phyloP scores from a whole-genome alignment of 1,140 invertebrate genomes.

The Pectinophora gossypiella region DNA sequence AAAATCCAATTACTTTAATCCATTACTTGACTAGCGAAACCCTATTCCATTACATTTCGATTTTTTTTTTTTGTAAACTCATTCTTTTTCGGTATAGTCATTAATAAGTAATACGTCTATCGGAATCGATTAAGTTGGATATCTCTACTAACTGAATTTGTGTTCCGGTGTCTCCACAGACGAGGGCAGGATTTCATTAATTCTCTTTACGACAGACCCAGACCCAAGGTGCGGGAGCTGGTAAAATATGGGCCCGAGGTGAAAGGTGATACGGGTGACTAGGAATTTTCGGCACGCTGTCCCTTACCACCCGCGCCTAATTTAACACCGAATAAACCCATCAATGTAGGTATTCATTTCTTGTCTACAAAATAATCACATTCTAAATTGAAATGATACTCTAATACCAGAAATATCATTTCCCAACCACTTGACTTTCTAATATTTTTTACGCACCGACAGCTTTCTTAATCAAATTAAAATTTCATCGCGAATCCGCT shows the following conservation, averaged over 20 bases:
- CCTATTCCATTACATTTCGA: too few species aligned
- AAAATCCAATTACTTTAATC: too few species aligned
- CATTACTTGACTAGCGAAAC: too few species aligned
- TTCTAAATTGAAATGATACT: too few species aligned
- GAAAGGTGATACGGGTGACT: constrained; percentile 13
- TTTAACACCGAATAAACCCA: too few species aligned
- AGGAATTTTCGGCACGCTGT: constrained; percentile 22
- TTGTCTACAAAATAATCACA: too few species aligned
- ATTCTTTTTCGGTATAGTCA: too few species aligned
- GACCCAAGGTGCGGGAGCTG: too few species aligned
- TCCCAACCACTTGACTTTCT: neutral
- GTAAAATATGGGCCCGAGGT: constrained; percentile 26
- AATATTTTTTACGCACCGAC: constrained; percentile 13
- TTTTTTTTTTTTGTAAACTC: too few species aligned
- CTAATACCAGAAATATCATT: too few species aligned
- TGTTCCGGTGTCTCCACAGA: neutral
- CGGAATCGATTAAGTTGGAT: neutral
- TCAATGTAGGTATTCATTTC: too few species aligned
- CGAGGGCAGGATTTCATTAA: constrained; percentile 30
- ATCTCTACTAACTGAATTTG: neutral
- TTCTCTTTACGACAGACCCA: constrained; percentile 30
- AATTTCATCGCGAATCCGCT: constrained; percentile 27
- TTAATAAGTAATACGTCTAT: too few species aligned
- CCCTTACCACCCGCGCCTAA: constrained; percentile 15
- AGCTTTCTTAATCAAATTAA: constrained; percentile 35